These are phyloP conservation scores for Thera britannica DNA, from an alignment of 2,888 invertebrate genomes.

Conservation along the genomic window DNA sequence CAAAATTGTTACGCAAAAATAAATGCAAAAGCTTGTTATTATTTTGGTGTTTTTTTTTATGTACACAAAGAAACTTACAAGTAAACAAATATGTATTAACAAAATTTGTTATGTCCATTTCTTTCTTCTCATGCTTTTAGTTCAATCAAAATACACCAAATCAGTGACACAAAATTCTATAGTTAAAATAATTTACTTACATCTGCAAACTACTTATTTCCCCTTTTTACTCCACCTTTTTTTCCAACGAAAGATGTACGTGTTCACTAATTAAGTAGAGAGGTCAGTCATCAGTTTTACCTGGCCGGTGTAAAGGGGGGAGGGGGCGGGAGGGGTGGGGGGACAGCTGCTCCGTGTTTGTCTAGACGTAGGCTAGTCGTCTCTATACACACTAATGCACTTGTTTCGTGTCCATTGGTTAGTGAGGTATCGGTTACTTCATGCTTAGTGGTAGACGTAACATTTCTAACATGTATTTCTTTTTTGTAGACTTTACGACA, in stretches of 20 bases:
- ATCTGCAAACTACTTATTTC: background rate
- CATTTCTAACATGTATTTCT: too few species aligned
- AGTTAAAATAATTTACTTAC: background rate
- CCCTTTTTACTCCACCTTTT: background rate
- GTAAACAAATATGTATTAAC: too few species aligned
- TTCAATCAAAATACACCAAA: too few species aligned
- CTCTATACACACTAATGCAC: constrained; percentile 1
- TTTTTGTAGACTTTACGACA: too few species aligned
- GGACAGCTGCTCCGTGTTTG: constrained; percentile 5
- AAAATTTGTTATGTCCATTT: too few species aligned
- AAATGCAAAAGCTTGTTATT: background rate
- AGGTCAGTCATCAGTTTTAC: background rate
- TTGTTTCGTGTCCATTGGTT: background rate
- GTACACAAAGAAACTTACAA: too few species aligned
- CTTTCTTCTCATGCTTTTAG: too few species aligned
- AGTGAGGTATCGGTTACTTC: too few species aligned
- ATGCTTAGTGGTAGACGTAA: too few species aligned
- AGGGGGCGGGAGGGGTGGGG: background rate
- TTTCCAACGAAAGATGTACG: background rate
- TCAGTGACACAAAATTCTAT: too few species aligned
- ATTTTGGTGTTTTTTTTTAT: background rate
- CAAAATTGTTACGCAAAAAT: constrained; percentile 6
- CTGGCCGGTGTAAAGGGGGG: background rate
- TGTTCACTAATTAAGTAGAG: background rate
- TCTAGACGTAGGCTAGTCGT: constrained; percentile 6